Evolutionary conservation across 2,888 invertebrate species (phyloP).

Genomic region (Tolmerus cingulatus): DNA sequence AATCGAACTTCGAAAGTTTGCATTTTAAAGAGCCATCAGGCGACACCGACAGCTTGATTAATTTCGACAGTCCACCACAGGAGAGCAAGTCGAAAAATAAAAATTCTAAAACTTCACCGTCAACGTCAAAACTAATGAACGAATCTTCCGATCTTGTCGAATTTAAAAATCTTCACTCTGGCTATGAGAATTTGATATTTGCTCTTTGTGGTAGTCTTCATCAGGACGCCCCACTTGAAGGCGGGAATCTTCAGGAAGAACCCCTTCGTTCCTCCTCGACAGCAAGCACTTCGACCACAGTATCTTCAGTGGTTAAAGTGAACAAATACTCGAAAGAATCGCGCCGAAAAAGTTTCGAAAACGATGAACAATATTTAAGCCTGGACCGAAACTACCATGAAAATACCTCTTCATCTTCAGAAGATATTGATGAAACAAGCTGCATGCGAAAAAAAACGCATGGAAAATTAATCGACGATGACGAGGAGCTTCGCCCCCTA

Average conservation of each 20-base stretch:
- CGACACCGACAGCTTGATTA: constrained; percentile 57
- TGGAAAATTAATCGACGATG: constrained; percentile 52
- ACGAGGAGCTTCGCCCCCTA: constrained; percentile 61
- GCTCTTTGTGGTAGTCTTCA: constrained; percentile 62
- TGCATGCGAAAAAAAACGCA: constrained; percentile 14
- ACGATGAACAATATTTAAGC: constrained; percentile 54
- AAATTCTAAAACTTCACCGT: background rate
- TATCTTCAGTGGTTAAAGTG: constrained; percentile 49
- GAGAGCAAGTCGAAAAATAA: constrained; percentile 49
- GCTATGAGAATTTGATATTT: constrained; percentile 57
- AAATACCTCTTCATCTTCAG: constrained; percentile 53
- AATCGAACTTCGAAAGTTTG: constrained; percentile 49
- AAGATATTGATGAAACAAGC: background rate
- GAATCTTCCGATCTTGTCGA: background rate
- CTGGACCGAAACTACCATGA: constrained; percentile 50
- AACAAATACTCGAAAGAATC: constrained; percentile 38
- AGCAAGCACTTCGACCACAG: background rate
- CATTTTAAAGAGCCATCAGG: constrained; percentile 44
- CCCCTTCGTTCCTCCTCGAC: background rate
- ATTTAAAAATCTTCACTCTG: background rate
- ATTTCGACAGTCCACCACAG: constrained; percentile 60
- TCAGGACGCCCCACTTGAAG: constrained; percentile 52
- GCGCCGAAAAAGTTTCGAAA: constrained; percentile 49
- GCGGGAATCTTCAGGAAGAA: background rate
- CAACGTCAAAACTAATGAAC: background rate